Evolutionary conservation across 2,113 vertebrate genomes (phyloP).

Genomic region (Microcebus griseorufus): DNA sequence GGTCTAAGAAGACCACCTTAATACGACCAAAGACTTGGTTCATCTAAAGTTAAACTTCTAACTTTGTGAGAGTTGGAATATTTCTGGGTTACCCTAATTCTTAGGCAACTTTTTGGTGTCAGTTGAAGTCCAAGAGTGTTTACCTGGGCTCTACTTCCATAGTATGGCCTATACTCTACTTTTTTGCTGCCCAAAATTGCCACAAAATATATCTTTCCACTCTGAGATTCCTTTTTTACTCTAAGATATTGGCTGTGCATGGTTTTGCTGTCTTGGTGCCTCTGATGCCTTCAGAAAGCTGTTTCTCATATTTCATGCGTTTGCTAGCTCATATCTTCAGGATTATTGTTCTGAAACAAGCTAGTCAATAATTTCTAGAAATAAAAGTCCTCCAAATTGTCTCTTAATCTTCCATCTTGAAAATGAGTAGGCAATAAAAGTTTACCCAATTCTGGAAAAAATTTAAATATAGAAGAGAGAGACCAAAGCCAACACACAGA

Average conservation of each 20-base stretch:
- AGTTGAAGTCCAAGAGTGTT: background rate
- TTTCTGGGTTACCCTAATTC: background rate
- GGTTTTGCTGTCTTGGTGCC: background rate
- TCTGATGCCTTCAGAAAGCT: background rate
- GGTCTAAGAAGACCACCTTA: background rate
- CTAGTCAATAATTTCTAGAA: background rate
- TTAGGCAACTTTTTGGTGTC: background rate
- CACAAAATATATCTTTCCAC: background rate
- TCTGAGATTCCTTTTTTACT: background rate
- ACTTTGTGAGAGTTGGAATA: background rate
- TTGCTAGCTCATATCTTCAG: background rate
- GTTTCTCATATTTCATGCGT: background rate
- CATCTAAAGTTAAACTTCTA: background rate
- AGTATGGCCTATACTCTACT: background rate
- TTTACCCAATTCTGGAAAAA: background rate
- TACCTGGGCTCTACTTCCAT: background rate
- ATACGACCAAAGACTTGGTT: background rate
- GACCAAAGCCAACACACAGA: background rate
- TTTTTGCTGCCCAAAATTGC: background rate
- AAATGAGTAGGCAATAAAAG: constrained; percentile 9
- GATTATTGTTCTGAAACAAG: constrained; percentile 6
- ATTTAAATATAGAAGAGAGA: constrained; percentile 18
- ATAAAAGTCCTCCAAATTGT: background rate
- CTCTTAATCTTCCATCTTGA: background rate
- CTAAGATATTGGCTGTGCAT: background rate